Base-by-base conservation (phyloP, 2,888 invertebrate genomes). In the Ophion costatus region DNA sequence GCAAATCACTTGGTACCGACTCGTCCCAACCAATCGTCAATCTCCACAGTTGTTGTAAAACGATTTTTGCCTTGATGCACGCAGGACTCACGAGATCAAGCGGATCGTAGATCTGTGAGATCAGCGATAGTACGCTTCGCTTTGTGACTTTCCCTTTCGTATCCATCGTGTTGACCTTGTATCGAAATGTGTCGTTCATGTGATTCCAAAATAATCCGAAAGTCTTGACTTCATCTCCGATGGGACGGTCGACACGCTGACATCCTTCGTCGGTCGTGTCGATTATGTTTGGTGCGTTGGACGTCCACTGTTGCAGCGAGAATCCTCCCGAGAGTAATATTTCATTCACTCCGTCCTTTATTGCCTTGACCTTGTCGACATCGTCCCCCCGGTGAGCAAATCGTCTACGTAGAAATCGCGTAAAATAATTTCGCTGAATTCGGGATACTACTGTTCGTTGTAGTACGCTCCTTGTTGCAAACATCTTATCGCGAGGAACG, bases 21-120 rank as follows among this genome's bases (percentile, higher is more conserved):
- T n/a, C n/a, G n/a, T n/a, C n/a, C n/a, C n/a, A n/a, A n/a, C n/a
- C n/a, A n/a, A n/a, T n/a, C n/a, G n/a, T n/a, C n/a, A n/a, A n/a
- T n/a, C n/a, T n/a, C n/a, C n/a, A n/a, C n/a, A n/a, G n/a, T n/a
- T n/a, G n/a, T n/a, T n/a, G n/a, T n/a, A n/a, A n/a, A n/a, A n/a
- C n/a, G n/a, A n/a, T n/a, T n/a, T n/a, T n/a, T n/a, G n/a, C n/a
- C 6, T 67, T 61, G 38, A 88, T 83, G n/a, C 86, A 83, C 57
- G 88, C 24, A 1, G 24, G 24, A 24, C 24, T 2, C 1, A 24
- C 24, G 24, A 24, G 24, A 29, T 88, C 88, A 14, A 89, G 79
- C 1, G 89, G 88, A 74, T 90, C 89, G 63, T 84, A 90, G 20
- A 89, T 88, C 59, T 86, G 86, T n/a, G 88, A 84, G 29, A 89